Percentiles rank a stretch among this genome's conserved stretches.
Conservation (phyloP, 1,140 invertebrate genomes). For the Anthonomus grandis region DNA sequence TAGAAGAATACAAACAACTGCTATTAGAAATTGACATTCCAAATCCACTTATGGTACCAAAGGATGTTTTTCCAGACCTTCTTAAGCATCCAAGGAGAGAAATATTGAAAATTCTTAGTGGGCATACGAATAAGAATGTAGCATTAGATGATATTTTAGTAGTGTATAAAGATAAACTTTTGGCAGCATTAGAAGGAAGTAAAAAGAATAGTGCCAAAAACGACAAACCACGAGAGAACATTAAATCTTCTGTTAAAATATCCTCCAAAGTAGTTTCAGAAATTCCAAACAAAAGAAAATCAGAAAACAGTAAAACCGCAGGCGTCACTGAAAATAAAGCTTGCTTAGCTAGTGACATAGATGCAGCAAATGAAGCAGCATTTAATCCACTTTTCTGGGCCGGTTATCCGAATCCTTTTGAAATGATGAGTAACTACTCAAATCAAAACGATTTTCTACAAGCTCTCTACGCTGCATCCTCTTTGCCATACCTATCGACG, state of each 20-base stretch:
- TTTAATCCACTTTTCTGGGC: conserved; percentile 70
- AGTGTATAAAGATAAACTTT: conserved; percentile 53
- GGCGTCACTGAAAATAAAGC: conserved; percentile 30
- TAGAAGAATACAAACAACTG: conserved; percentile 70
- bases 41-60: conserved; percentile 75
- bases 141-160: conserved; percentile 62
- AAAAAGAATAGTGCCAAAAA: conserved; percentile 54
- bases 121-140: conserved; percentile 17
- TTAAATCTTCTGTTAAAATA: neutral
- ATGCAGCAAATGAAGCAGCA: conserved; percentile 62
- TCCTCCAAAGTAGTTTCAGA: neutral
- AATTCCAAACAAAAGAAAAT: conserved; percentile 4
- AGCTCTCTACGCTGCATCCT: conserved; percentile 43
- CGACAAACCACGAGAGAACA: neutral
- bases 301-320: conserved; percentile 7
- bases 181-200: conserved; percentile 72
- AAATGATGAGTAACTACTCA: conserved; percentile 43
- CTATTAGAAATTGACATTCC: conserved; percentile 69
- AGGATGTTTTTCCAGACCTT: conserved; percentile 66
- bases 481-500: conserved; percentile 47
- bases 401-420: conserved; percentile 64
- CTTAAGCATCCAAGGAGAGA: conserved; percentile 69
- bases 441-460: conserved; percentile 52
- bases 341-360: conserved; percentile 57
- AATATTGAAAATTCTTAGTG: conserved; percentile 68